These are phyloP conservation scores for Vulpes ferrilata DNA, from an alignment of 2,113 vertebrate species.

Conservation along the genomic window DNA sequence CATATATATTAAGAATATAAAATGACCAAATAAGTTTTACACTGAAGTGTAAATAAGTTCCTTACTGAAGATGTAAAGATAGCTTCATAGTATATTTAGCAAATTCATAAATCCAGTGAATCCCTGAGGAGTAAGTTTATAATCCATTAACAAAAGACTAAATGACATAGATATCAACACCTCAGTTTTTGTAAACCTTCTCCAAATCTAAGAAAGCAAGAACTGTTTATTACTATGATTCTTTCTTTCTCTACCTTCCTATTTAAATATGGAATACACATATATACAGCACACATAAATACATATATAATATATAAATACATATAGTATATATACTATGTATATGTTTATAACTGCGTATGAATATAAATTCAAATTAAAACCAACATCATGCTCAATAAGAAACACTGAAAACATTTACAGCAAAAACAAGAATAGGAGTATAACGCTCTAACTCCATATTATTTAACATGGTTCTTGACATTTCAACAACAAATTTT, in stretches of 20 bases:
- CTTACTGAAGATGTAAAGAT: not conserved
- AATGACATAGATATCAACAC: not conserved
- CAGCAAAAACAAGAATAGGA: not conserved
- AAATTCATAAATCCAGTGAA: not conserved
- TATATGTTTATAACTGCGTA: not conserved
- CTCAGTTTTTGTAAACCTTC: not conserved
- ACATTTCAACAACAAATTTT: constrained; percentile 10
- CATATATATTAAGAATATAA: not conserved
- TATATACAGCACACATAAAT: not conserved
- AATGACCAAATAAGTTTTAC: not conserved
- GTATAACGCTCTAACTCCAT: not conserved
- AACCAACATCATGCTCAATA: not conserved
- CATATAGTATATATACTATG: not conserved
- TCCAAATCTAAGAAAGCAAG: constrained; percentile 19
- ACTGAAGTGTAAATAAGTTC: too few relatives aligned
- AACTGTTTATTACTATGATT: not conserved
- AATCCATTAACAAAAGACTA: not conserved
- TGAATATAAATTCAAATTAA: not conserved
- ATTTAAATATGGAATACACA: not conserved
- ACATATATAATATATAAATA: not conserved
- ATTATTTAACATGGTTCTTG: not conserved
- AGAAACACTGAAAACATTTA: not conserved
- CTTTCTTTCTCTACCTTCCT: not conserved
- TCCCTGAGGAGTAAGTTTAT: not conserved
- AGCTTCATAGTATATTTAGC: not conserved